Conservation (phyloP, 2,797 vertebrate species). For the Atherinosoma microstoma region DNA sequence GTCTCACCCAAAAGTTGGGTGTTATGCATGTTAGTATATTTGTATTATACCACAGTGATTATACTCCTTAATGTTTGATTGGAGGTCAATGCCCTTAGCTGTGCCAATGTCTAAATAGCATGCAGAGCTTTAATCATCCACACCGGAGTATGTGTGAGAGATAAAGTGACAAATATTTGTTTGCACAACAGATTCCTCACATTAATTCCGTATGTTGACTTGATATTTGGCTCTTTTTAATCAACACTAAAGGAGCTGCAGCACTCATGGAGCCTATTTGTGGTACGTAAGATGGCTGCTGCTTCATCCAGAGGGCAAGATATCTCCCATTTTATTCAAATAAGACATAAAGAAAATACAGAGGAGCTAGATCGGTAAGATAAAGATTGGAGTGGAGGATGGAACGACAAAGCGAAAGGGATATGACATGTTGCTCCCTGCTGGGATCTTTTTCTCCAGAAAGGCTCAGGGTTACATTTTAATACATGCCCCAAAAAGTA, state of each 20-base stretch:
- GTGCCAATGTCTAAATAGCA: slow-evolving; percentile 36
- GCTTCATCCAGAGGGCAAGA: slow-evolving; percentile 24
- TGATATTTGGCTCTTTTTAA: slow-evolving; percentile 7
- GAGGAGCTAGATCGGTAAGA: slow-evolving; percentile 20
- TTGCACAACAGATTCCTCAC: slow-evolving; percentile 19
- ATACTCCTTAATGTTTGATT: slow-evolving; percentile 8
- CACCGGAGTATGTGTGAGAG: slow-evolving; percentile 29
- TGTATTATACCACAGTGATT: not conserved
- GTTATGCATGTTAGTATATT: slow-evolving; percentile 4
- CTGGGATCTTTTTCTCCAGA: not conserved
- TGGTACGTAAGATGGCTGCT: slow-evolving; percentile 23
- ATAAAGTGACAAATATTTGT: slow-evolving; percentile 14
- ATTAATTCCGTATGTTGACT: not conserved
- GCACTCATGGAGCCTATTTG: not conserved
- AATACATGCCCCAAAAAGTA: too few species aligned
- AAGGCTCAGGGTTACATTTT: too few species aligned
- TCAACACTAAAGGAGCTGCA: slow-evolving; percentile 8
- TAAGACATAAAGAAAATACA: slow-evolving; percentile 31
- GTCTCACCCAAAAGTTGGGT: slow-evolving; percentile 2
- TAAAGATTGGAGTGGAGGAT: slow-evolving; percentile 29
- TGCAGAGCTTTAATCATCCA: slow-evolving; percentile 36
- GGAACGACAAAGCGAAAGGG: slow-evolving; percentile 33
- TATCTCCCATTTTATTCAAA: slow-evolving; percentile 31
- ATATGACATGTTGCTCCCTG: slow-evolving; percentile 23
- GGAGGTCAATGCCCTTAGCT: slow-evolving; percentile 14